phyloP scores from a whole-genome alignment of 2,797 vertebrate genomes.

The Takifugu rubripes region DNA sequence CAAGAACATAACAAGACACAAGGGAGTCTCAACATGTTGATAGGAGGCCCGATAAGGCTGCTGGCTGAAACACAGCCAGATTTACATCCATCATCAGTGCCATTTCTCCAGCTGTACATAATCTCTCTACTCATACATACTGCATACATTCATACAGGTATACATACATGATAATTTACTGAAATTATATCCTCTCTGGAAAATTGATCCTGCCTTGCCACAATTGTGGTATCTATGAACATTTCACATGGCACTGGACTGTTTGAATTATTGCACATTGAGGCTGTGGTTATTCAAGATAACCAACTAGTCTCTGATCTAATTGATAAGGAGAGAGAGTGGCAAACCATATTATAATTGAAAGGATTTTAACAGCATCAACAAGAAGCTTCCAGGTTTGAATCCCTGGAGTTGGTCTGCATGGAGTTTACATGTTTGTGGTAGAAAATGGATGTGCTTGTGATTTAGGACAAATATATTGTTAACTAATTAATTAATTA shows the following conservation, averaged over 20 bases:
- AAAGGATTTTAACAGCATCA: slow-evolving; percentile 56
- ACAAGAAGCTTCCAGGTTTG: no score
- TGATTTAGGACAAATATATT: no score
- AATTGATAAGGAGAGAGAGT: slow-evolving; percentile 30
- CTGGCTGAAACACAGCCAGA: slow-evolving; percentile 6
- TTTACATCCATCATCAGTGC: slow-evolving; percentile 31
- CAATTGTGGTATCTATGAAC: slow-evolving; percentile 34
- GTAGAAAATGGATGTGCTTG: no score
- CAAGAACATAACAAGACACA: slow-evolving; percentile 43
- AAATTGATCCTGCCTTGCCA: slow-evolving; percentile 47
- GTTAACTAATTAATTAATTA: no score
- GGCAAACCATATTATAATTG: slow-evolving; percentile 61
- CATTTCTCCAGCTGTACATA: slow-evolving; percentile 6
- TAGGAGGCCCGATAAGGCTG: slow-evolving; percentile 26
- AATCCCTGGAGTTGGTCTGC: no score
- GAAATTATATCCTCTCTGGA: not conserved
- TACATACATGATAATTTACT: slow-evolving; percentile 15
- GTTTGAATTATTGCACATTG: slow-evolving; percentile 47
- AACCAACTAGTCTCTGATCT: slow-evolving; percentile 29
- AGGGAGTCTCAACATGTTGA: slow-evolving; percentile 45
- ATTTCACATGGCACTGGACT: slow-evolving; percentile 11
- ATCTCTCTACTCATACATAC: no score
- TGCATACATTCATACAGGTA: not conserved
- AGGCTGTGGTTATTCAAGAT: slow-evolving; percentile 59
- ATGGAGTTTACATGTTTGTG: no score